phyloP scores from a whole-genome alignment of 92 coral and sea anemone genomes.

The Epizoanthus scotinus region DNA sequence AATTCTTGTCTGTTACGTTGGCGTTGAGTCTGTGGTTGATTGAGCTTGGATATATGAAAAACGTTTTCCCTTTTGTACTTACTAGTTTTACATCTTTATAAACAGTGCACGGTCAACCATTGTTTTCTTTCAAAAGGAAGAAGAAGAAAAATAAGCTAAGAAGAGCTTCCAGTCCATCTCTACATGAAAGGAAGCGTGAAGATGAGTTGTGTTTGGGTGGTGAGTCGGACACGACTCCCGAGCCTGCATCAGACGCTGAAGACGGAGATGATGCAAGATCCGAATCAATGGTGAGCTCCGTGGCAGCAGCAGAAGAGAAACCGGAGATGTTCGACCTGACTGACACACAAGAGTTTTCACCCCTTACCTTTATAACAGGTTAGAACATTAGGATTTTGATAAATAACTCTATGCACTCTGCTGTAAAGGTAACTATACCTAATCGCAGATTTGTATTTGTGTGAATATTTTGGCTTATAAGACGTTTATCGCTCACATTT shows the following conservation, averaged over 20 bases:
- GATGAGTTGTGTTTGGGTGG: conserved; percentile 56
- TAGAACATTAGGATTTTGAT: not conserved
- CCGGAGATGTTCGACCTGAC: not conserved
- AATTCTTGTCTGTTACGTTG: too few species aligned
- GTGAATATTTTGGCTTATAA: too few species aligned
- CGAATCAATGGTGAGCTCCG: conserved; percentile 67
- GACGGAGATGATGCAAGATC: conserved; percentile 54
- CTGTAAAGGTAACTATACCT: too few species aligned
- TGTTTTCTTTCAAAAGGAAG: conserved; percentile 8
- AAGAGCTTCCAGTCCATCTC: not conserved
- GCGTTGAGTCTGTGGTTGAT: not conserved
- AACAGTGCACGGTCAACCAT: not conserved
- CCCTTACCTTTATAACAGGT: conserved; percentile 18
- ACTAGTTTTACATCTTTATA: not conserved
- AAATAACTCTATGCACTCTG: too few species aligned
- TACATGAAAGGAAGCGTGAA: conserved; percentile 27
- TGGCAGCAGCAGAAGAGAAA: conserved; percentile 20
- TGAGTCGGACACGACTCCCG: conserved; percentile 74
- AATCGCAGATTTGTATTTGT: too few species aligned
- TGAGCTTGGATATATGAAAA: not conserved
- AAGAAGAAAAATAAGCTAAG: conserved; percentile 6
- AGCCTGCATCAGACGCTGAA: conserved; percentile 76
- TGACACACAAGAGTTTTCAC: not conserved
- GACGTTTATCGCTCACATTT: too few species aligned
- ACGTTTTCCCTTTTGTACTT: not conserved